A percentile compares a stretch with the other conserved stretches of the same genome.
phyloP scores from a whole-genome alignment of 2,797 vertebrate species.

The Pantherophis alleghaniensis region DNA sequence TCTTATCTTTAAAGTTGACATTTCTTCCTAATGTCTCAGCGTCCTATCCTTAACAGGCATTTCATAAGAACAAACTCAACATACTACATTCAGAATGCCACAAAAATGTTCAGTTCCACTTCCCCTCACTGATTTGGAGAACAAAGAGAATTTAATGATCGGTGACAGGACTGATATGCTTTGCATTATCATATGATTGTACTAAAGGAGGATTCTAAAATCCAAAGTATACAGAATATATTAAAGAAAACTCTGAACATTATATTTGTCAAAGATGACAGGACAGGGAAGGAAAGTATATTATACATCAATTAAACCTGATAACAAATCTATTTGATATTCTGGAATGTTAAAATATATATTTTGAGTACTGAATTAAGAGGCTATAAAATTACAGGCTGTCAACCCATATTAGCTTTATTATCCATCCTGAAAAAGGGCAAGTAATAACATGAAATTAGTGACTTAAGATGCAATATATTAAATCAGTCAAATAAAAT shows the following conservation, averaged over 20 bases:
- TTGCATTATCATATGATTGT: not conserved
- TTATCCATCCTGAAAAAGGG: not conserved
- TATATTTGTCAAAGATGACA: slow-evolving; percentile 13
- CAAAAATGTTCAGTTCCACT: not conserved
- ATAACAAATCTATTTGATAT: slow-evolving; percentile 3
- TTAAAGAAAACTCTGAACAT: not conserved
- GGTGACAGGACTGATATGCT: not conserved
- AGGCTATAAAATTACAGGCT: slow-evolving; percentile 8
- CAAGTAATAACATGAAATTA: not conserved
- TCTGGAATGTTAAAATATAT: slow-evolving; percentile 27
- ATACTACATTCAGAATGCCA: not conserved
- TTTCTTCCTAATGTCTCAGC: not conserved
- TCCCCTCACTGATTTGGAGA: not conserved
- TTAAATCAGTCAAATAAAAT: not conserved
- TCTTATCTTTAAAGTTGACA: not conserved
- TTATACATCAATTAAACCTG: slow-evolving; percentile 30
- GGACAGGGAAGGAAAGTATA: not conserved
- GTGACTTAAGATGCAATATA: not conserved
- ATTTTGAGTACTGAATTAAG: slow-evolving; percentile 26
- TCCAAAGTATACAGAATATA: not conserved
- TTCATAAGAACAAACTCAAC: not conserved
- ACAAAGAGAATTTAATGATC: not conserved
- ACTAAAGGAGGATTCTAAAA: not conserved
- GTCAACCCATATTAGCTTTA: not conserved
- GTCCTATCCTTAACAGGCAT: not conserved